Base-by-base conservation (phyloP, 2,113 vertebrate species). In the Prunella fulvescens region DNA sequence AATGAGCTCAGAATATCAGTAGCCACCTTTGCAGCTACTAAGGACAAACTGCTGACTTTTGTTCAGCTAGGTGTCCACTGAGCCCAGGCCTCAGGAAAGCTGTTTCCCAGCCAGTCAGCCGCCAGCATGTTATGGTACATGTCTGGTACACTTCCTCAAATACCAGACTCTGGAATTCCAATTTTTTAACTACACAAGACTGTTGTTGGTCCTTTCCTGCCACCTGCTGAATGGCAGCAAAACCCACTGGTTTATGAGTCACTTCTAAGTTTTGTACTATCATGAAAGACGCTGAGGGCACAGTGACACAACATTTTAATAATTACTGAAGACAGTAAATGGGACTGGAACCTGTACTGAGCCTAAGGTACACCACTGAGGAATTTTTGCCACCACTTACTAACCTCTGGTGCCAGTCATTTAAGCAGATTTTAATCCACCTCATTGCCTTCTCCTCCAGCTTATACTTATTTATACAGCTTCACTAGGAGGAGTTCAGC, bases 171-270 rank as follows among this genome's bases (percentile, higher is more conserved):
- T 47, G 35, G 12, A 81, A 23, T 39, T 44, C 15, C 16, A 13
- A 20, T 64, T 51, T 72, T 6, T 37, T 6, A 78, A 57, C 8
- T 31, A 40, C 26, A 4, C 3, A 1, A 29, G 12, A 14, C 8
- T 51, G 25, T 13, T 54, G 3, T 20, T 40, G 31, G 42, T 20
- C 35, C 20, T 73, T 51, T 77, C 53, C 29, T 56, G 48, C 20
- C 18, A 73, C 15, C 6, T 51, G 12, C 3, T 64, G 39, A 77
- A 92, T 4, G 11, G 17, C 28, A 72, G 12, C 17, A 86, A 33
- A 83, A 51, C 12, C 11, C 0, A 1, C 6, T 65, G 29, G 33
- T 10, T 1, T 33, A 47, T 12, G 24, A 60, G 50, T 13, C 2
- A 3, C 33, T 67, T 20, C 19, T 25, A 23, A 48, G 40, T 37